Base-by-base conservation (phyloP, 1,140 invertebrate species). In the Mya arenaria region DNA sequence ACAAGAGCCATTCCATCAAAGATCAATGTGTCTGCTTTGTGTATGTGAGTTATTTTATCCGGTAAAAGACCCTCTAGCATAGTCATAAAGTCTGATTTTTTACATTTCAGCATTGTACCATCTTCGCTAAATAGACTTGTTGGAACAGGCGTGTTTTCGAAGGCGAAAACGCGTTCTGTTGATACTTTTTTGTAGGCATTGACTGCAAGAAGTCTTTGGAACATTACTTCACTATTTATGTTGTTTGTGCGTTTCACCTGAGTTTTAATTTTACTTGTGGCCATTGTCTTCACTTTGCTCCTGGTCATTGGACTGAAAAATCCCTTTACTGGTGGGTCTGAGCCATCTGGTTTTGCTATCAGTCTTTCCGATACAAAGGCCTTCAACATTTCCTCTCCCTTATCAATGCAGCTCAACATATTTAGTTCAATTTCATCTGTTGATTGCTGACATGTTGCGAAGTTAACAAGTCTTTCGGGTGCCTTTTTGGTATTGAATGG, bases 361-460 rank as follows among this genome's bases (percentile, higher is more conserved):
- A 6, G 17, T 65, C 10, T 65, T 23, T 30, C 30, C 30, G 62
- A 17, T 6, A 17, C 3, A 13, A 28, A 65, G 19, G 30, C 36
- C n/a, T 65, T 65, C 30, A 32, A 65, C 28, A 65, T 65, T 65
- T 65, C 62, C 8, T 6, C 17, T 6, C 8, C 5, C 36, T 65
- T 65, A 34, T 1, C 15, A n/a, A n/a, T n/a, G n/a, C n/a, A n/a
- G n/a, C n/a, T n/a, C 23, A 28, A 8, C 62, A 65, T 65, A 65
- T 6, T 28, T 65, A 32, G 62, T 32, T 65, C 62, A 28, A 65
- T 32, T 65, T 65, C 62, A 32, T 13, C 62, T 28, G 62, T 65
- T 13, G 62, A 13, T 28, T 65, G 62, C 30, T 13, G 13, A 28
- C 62, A 13, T 65, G 62, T 65, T 13, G 48, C 48, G 25, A 52